Percentiles rank a stretch among this genome's conserved stretches.
Conservation (phyloP, 2,113 vertebrate species). For the Mellivora capensis region DNA sequence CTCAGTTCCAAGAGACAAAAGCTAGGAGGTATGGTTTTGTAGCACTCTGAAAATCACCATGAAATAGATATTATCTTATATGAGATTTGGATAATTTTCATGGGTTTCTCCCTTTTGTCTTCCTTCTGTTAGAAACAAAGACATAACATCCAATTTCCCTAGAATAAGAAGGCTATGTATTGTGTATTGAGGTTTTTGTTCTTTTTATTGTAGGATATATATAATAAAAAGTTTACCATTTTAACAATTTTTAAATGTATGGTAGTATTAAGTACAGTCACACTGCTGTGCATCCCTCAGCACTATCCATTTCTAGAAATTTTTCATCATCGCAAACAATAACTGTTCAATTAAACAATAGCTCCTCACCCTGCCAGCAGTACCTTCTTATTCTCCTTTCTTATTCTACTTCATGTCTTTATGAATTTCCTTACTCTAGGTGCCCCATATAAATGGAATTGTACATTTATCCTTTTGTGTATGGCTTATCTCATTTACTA, state of each 20-base stretch:
- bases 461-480: not conserved
- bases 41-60: not conserved
- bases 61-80: not conserved
- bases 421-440: not conserved
- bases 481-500: not conserved
- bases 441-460: not conserved
- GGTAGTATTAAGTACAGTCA: not conserved
- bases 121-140: not conserved
- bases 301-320: not conserved
- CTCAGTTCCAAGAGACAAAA: not conserved
- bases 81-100: not conserved
- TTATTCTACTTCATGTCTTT: not conserved
- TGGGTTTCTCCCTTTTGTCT: not conserved
- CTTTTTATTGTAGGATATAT: not conserved
- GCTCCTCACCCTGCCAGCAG: too few species aligned
- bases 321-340: not conserved
- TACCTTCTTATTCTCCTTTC: not conserved
- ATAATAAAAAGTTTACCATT: not conserved
- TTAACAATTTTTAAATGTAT: not conserved
- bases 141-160: not conserved
- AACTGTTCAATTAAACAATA: not conserved
- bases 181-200: not conserved
- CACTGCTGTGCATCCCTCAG: not conserved
- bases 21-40: not conserved
- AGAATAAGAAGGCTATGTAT: not conserved